Evolutionary conservation across 30 jellyfish, hydroid and myxozoan genomes (phyloP).

Genomic region (Phacellophora camtschatica): DNA sequence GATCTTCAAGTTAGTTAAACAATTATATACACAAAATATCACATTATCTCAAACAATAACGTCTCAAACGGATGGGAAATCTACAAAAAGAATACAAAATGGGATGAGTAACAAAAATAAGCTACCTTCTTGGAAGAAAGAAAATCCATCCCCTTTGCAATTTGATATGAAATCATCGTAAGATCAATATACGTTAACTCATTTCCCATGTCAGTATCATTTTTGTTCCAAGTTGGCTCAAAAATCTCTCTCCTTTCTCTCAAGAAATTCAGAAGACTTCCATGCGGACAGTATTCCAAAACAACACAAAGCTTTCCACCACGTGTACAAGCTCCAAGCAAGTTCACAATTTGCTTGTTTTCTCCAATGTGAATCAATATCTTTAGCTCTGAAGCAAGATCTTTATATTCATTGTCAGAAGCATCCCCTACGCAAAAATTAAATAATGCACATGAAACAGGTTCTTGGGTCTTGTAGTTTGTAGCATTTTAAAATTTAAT

Average conservation of each 20-base stretch:
- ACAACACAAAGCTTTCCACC: slow-evolving; percentile 84
- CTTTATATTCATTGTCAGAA: slow-evolving; percentile 89
- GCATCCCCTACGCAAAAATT: slow-evolving; percentile 75
- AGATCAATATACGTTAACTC: slow-evolving; percentile 79
- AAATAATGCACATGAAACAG: background rate
- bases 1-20: no score
- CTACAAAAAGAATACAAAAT: no score
- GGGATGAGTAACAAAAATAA: background rate
- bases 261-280: slow-evolving; percentile 80
- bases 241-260: slow-evolving; percentile 73
- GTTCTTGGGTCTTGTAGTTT: no score
- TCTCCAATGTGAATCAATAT: slow-evolving; percentile 94
- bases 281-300: slow-evolving; percentile 93
- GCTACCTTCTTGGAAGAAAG: slow-evolving; percentile 90
- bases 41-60: no score
- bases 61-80: no score
- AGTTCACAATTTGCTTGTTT: slow-evolving; percentile 89
- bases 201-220: slow-evolving; percentile 72
- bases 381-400: slow-evolving; percentile 95
- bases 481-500: no score
- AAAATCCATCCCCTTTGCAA: slow-evolving; percentile 94
- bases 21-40: no score
- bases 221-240: slow-evolving; percentile 80
- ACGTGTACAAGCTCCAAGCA: slow-evolving; percentile 96
- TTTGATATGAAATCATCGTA: slow-evolving; percentile 75